Evolutionary conservation across 2,113 vertebrate genomes (phyloP).

Genomic region (Promerops cafer): DNA sequence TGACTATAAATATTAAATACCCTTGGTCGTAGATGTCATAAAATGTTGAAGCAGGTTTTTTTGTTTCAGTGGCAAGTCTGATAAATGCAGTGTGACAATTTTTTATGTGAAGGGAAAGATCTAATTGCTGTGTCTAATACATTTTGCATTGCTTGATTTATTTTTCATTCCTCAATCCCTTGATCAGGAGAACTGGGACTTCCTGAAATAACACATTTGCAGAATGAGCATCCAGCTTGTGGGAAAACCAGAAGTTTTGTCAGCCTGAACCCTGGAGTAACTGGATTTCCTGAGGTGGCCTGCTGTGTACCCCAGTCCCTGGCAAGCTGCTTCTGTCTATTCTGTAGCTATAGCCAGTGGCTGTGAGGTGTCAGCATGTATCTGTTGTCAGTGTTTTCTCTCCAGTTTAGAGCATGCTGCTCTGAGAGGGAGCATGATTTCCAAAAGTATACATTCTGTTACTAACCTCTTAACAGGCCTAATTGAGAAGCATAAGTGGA

Average conservation of each 20-base stretch:
- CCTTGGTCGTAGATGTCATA: not conserved
- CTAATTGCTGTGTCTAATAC: slow-evolving; percentile 28
- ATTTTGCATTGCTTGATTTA: slow-evolving; percentile 40
- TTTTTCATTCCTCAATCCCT: slow-evolving; percentile 30
- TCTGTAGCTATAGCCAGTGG: not conserved
- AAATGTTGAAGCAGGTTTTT: not conserved
- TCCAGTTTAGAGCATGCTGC: not conserved
- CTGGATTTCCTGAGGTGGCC: not conserved
- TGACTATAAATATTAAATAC: not conserved
- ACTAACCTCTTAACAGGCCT: not conserved
- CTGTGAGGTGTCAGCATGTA: not conserved
- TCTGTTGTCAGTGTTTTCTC: not conserved
- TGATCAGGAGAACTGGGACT: not conserved
- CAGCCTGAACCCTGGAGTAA: not conserved
- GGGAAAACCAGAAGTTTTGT: not conserved
- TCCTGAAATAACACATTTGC: not conserved
- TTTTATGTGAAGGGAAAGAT: not conserved
- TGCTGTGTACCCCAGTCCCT: not conserved
- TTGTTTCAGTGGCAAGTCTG: not conserved
- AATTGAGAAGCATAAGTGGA: not conserved
- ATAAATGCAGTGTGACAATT: not conserved
- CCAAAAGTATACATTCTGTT: not conserved
- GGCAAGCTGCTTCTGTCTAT: fast-evolving
- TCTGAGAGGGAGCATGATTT: not conserved
- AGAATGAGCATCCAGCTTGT: not conserved